Evolutionary conservation across 2,888 invertebrate species (phyloP).

Genomic region (Cryptocephalus moraei): DNA sequence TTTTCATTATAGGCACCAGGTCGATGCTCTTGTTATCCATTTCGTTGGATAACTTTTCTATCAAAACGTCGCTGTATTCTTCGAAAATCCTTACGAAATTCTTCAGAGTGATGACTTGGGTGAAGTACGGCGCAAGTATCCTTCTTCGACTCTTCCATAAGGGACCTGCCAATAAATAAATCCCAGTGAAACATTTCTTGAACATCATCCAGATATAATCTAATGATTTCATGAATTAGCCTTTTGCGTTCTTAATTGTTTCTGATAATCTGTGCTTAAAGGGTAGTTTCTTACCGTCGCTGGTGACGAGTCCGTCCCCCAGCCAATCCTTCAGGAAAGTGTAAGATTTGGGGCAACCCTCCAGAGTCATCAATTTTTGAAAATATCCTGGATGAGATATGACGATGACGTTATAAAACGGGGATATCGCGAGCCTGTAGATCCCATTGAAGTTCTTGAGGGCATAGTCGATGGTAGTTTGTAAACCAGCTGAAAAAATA

Average conservation of each 20-base stretch:
- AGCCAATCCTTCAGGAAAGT: conserved; percentile 3
- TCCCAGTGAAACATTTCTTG: too few relatives aligned
- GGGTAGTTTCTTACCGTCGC: conserved; percentile 2
- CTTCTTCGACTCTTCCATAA: conserved; percentile 8
- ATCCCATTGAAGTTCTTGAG: conserved; percentile 4
- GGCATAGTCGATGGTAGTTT: conserved; percentile 3
- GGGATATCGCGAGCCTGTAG: not conserved
- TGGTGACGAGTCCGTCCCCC: conserved; percentile 8
- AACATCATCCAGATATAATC: too few relatives aligned
- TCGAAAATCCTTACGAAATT: conserved; percentile 61
- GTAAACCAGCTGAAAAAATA: conserved; percentile 4
- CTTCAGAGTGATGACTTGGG: conserved; percentile 62
- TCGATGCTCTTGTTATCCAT: conserved; percentile 41
- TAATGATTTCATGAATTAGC: too few relatives aligned
- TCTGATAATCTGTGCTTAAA: not conserved
- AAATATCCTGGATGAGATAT: conserved; percentile 5
- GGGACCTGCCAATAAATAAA: not conserved
- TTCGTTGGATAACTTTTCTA: conserved; percentile 40
- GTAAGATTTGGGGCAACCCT: conserved; percentile 4
- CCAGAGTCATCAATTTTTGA: conserved; percentile 2
- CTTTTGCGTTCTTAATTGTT: too few relatives aligned
- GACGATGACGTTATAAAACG: not conserved
- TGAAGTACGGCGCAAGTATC: conserved; percentile 62
- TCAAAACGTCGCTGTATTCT: conserved; percentile 47
- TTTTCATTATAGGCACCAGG: conserved; percentile 50